Evolutionary conservation across 2,888 invertebrate species (phyloP).

Genomic region (Ecliptopera silaceata): DNA sequence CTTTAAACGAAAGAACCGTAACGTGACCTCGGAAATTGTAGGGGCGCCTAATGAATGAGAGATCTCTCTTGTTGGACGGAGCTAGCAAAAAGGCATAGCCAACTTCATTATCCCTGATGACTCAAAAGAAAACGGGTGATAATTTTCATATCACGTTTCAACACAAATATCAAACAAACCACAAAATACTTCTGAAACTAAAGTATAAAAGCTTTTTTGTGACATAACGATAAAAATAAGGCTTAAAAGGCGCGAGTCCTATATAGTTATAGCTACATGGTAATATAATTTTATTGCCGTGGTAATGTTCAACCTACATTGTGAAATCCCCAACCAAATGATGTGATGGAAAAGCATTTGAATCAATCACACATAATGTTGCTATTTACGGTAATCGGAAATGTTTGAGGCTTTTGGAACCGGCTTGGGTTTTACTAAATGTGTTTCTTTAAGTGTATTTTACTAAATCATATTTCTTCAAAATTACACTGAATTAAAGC

Average conservation of each 20-base stretch:
- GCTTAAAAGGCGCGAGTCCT: slow-evolving; percentile 3
- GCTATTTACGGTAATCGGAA: not conserved
- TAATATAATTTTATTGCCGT: slow-evolving; percentile 38
- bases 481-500: no score
- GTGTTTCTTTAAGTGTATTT: no score
- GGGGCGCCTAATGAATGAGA: slow-evolving; percentile 29
- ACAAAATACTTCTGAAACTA: no score
- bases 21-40: slow-evolving; percentile 27
- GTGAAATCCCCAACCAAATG: slow-evolving; percentile 24
- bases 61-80: slow-evolving; percentile 13
- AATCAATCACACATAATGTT: slow-evolving; percentile 33
- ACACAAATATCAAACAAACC: no score
- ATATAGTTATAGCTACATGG: slow-evolving; percentile 40
- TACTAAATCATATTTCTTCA: no score
- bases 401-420: not conserved
- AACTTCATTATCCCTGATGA: slow-evolving; percentile 1
- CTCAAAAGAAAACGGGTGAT: not conserved
- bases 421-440: no score
- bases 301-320: slow-evolving; percentile 27
- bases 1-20: slow-evolving; percentile 33
- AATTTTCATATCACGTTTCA: not conserved
- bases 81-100: slow-evolving; percentile 3
- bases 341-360: slow-evolving; percentile 31
- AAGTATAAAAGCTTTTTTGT: no score
- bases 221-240: no score